Percentiles rank a stretch among this genome's conserved stretches.
phyloP scores from a whole-genome alignment of 2,888 invertebrate species.

The Plagodis pulveraria region DNA sequence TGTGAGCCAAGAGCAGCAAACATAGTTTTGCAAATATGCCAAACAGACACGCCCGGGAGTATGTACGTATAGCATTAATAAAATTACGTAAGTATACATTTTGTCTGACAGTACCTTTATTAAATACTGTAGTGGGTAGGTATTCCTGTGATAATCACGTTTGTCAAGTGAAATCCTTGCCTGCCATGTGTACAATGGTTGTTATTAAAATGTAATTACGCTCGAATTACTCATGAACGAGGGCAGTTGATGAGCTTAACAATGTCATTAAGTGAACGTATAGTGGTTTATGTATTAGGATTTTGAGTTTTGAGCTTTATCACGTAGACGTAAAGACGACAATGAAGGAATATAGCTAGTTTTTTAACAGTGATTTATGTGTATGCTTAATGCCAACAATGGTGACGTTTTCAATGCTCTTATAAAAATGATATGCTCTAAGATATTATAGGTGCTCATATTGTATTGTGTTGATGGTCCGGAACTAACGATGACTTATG shows the following conservation, averaged over 20 bases:
- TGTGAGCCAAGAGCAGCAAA: too few relatives aligned
- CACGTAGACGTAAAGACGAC: not conserved
- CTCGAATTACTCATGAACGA: slow-evolving; percentile 54
- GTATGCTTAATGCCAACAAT: slow-evolving; percentile 2
- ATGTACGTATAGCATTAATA: too few relatives aligned
- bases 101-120: too few relatives aligned
- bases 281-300: not conserved
- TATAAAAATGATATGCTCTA: not conserved
- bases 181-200: slow-evolving; percentile 2
- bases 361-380: slow-evolving; percentile 17
- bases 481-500: too few relatives aligned
- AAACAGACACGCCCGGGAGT: too few relatives aligned
- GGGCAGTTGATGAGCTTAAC: slow-evolving; percentile 53
- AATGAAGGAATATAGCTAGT: not conserved
- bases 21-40: too few relatives aligned
- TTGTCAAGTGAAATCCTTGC: slow-evolving; percentile 11
- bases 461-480: too few relatives aligned
- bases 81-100: too few relatives aligned
- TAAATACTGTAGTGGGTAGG: too few relatives aligned
- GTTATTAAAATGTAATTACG: slow-evolving; percentile 32
- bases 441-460: too few relatives aligned
- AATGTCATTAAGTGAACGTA: slow-evolving; percentile 43
- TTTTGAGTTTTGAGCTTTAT: slow-evolving; percentile 12
- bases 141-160: slow-evolving; percentile 2
- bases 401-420: slow-evolving; percentile 1